Base-by-base conservation (phyloP, 2,113 vertebrate species). In the Tetrao urogallus region DNA sequence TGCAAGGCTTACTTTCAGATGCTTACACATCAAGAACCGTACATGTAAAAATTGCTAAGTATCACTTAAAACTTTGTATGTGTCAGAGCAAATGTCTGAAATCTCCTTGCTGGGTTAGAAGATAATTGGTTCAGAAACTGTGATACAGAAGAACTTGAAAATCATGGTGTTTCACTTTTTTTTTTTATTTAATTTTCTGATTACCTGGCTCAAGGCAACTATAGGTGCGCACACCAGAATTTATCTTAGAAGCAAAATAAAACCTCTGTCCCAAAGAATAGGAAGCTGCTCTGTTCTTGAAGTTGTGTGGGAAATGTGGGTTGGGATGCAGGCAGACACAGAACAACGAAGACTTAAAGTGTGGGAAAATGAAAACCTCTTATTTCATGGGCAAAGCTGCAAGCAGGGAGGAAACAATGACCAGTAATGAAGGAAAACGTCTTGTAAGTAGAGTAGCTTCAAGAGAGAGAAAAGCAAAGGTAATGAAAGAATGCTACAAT, bases 401-500 rank as follows among this genome's bases (percentile, higher is more conserved):
- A 77, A 88, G 56, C 0, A 2, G 52, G 42, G 34, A 72, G 72
- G 67, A 81, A 92, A 92, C 92, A 91, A 83, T 43, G 43, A 69
- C 34, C 79, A 57, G 2, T 88, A 93, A 95, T 2, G 27, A 92
- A 45, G 64, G 74, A 58, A 58, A 52, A 82, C 9, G 47, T 8
- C 72, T 89, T 42, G 28, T 42, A 86, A 89, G 79, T 1, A 57
- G 79, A 57, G 79, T 63, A 81, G 50, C 72, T 61, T 57, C 30
- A 40, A 76, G 67, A 88, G 72, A 86, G 22, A 69, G 66, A 64
- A 67, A 92, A 87, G 77, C 45, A 90, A 80, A 88, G 27, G 72
- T 34, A 45, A 16, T 1, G 34, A 80, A 10, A 42, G 17, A n/a
- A 76, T 86, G 56, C 75, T 47, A n/a, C 47, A 40, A 40, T 1